A percentile compares a stretch with the other conserved stretches of the same genome.
These are phyloP conservation scores for Ferrisia virgata DNA, from an alignment of 2,888 invertebrate species.

Conservation along the genomic window DNA sequence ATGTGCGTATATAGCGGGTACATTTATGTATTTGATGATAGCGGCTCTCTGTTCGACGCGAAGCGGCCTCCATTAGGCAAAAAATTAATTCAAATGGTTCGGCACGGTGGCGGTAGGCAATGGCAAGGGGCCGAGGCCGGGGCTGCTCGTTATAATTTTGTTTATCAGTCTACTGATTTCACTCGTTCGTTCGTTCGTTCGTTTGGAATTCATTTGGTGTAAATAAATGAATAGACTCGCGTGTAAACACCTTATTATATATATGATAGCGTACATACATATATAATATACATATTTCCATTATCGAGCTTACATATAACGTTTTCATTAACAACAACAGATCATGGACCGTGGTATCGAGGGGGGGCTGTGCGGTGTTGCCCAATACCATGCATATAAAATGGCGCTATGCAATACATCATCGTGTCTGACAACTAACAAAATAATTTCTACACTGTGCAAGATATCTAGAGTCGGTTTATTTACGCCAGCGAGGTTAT, in stretches of 20 bases:
- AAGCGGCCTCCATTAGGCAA: not conserved
- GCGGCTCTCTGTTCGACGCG: no score
- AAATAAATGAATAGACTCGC: not conserved
- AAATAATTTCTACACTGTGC: not conserved
- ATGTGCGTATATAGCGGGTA: no score
- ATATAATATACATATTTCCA: not conserved
- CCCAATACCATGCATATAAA: no score
- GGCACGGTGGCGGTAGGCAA: not conserved
- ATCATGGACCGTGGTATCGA: not conserved
- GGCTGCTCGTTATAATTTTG: not conserved
- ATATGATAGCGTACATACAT: no score
- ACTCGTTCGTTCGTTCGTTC: not conserved
- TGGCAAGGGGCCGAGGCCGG: no score
- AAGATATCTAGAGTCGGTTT: no score
- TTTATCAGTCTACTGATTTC: not conserved
- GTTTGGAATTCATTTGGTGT: not conserved
- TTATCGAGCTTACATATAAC: not conserved
- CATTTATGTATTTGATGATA: not conserved
- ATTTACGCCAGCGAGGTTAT: no score
- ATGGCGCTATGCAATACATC: not conserved
- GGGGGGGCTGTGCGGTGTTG: not conserved
- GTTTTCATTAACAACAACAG: not conserved
- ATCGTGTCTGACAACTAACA: not conserved
- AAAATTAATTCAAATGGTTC: not conserved
- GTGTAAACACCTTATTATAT: not conserved